Base-by-base conservation (phyloP, 2,113 vertebrate genomes). In the Pterocles burchelli region DNA sequence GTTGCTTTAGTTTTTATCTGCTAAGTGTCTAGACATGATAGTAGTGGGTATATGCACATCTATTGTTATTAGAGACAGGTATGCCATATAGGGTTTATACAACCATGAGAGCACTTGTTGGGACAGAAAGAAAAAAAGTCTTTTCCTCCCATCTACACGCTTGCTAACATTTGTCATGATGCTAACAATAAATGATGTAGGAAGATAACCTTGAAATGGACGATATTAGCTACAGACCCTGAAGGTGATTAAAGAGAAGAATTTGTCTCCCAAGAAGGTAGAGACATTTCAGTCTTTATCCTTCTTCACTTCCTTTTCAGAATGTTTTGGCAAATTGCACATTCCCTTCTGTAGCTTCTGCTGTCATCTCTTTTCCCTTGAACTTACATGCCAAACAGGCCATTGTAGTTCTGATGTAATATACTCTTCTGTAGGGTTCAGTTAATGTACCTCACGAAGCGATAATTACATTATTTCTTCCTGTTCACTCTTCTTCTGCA, bases 31-130 rank as follows among this genome's bases (percentile, higher is more conserved):
- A 70, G 31, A 78, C 29, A 6, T 46, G 31, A 31, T 20, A 58
- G 26, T 0, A 0, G 8, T 45, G 28, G 13, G 4, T 62, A 19
- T n/a, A 34, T 7, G 20, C 22, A 36, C 8, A 25, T 29, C 1
- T 13, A 45, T 13, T 36, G 17, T 67, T 46, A 21, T 38, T 62
- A 70, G 25, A 68, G 18, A 61, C 28, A 66, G 15, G 7, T 58
- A 54, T 54, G 20, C 22, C 17, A 43, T 46, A 28, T 22, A 66
- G 8, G 8, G 4, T 81, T 87, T 78, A 34, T 16, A 21, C 10
- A 88, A 31, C 11, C 41, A 48, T 31, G 66, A 80, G 82, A 61
- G 2, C 5, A 79, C 61, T 52, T 86, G 34, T n/a, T 77, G 13
- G 66, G 77, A 55, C 5, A 71, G 11, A 70, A 63, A 61, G 5